Base-by-base conservation (phyloP, 2,888 invertebrate species). In the Craniophora ligustri region DNA sequence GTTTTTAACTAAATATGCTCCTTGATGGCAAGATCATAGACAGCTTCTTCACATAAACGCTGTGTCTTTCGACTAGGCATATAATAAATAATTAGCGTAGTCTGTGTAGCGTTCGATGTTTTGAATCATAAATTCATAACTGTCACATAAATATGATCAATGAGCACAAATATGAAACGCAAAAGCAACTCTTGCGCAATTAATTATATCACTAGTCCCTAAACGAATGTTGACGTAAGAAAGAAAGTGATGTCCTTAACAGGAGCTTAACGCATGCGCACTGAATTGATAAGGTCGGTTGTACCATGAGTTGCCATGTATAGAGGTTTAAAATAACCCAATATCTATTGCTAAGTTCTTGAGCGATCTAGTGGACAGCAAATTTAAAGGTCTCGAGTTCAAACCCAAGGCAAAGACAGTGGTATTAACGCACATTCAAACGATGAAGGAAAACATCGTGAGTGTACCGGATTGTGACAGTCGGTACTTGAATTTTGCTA, bases 201-300 rank as follows among this genome's bases (percentile, higher is more conserved):
- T 70, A 78, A 82, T 86, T 85, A 86, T 81, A 81, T 84, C 84
- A 87, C 65, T 62, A 72, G 63, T 83, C 85, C 88, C 84, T 87
- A 81, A 79, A 76, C 79, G 75, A 67, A 51, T 45, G 67, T 78
- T 86, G 86, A 86, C 78, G 88, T 85, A 90, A 91, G 74, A 86
- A 89, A 88, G 90, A 91, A 90, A 91, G 89, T 81, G 77, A 68
- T 80, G 87, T 88, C 91, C 91, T 89, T 90, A 88, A 81, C 85
- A 82, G 84, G 84, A 70, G 68, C 74, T 75, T 47, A 26, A 62
- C 61, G 78, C 70, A 78, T 86, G 82, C 85, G 86, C 76, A 61
- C 60, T 41, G 89, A 81, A 85, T 78, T 84, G 76, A 82, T 87
- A 81, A 84, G 81, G 81, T 75, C 50, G 44, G 23, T 59, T 46